Conservation (phyloP, 2,113 vertebrate genomes). For the Oophaga pumilio region DNA sequence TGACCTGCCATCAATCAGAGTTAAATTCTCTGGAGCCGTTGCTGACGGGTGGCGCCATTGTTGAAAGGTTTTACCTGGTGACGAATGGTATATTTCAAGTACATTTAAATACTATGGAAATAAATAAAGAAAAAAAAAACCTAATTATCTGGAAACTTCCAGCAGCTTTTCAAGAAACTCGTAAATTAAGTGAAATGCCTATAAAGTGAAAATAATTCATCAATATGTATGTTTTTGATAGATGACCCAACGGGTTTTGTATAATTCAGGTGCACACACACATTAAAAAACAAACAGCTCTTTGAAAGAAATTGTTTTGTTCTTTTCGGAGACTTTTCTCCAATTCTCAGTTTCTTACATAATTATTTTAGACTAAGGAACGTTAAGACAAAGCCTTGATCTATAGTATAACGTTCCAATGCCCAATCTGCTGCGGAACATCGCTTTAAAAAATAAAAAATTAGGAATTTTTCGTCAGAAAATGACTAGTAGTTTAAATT, state of each 20-base stretch:
- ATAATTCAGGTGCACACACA: background rate
- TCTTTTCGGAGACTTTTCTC: constrained; percentile 5
- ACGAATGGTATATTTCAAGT: constrained; percentile 83
- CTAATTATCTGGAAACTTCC: constrained; percentile 77
- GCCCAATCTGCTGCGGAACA: background rate
- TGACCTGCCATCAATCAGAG: constrained; percentile 85
- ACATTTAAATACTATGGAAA: constrained; percentile 76
- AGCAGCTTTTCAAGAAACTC: constrained; percentile 70
- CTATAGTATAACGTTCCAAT: background rate
- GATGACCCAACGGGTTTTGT: constrained; percentile 27
- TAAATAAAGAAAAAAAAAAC: constrained; percentile 65
- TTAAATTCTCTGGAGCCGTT: constrained; percentile 79
- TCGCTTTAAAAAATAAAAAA: background rate
- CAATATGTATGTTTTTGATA: constrained; percentile 53
- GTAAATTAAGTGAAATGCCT: constrained; percentile 70
- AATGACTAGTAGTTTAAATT: too few species aligned
- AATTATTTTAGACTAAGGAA: background rate
- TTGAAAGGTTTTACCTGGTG: constrained; percentile 78
- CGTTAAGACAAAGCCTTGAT: background rate
- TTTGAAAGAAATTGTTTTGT: constrained; percentile 1
- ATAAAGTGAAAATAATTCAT: constrained; percentile 63
- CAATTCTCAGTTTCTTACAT: background rate
- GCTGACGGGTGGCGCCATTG: constrained; percentile 79
- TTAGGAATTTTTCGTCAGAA: too few species aligned
- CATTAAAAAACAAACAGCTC: constrained; percentile 37